Evolutionary conservation across 2,113 vertebrate genomes (phyloP).

Genomic region (Varanus salvator): DNA sequence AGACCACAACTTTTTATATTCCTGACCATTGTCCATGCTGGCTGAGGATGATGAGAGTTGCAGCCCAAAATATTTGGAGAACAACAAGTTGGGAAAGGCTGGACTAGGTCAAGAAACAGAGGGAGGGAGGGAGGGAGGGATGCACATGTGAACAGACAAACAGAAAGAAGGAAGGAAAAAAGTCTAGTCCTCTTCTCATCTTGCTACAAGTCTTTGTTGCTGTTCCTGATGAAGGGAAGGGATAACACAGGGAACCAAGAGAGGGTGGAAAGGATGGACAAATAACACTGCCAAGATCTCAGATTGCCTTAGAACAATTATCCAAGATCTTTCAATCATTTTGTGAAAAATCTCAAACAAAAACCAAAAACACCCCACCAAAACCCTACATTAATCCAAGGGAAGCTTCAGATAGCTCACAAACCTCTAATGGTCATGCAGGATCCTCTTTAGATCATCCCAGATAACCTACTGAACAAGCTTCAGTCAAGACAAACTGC

Average conservation of each 20-base stretch:
- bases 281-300: neutral
- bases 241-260: neutral
- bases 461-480: neutral
- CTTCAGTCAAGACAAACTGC: neutral
- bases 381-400: neutral
- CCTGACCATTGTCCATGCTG: too few relatives aligned
- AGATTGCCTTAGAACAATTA: neutral
- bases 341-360: neutral
- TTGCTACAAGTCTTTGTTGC: neutral
- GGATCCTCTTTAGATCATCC: neutral
- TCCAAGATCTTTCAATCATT: too few relatives aligned
- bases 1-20: too few relatives aligned
- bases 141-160: too few relatives aligned
- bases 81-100: too few relatives aligned
- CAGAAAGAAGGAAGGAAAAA: too few relatives aligned
- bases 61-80: too few relatives aligned
- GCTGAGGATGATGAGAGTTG: too few relatives aligned
- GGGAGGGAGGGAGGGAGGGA: neutral
- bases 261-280: neutral
- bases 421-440: neutral
- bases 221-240: too few relatives aligned
- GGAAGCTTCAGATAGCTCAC: neutral
- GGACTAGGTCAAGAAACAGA: neutral
- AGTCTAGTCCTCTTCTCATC: neutral
- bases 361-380: neutral